phyloP scores from a whole-genome alignment of 1,140 invertebrate genomes.

The Danaus melanippus region DNA sequence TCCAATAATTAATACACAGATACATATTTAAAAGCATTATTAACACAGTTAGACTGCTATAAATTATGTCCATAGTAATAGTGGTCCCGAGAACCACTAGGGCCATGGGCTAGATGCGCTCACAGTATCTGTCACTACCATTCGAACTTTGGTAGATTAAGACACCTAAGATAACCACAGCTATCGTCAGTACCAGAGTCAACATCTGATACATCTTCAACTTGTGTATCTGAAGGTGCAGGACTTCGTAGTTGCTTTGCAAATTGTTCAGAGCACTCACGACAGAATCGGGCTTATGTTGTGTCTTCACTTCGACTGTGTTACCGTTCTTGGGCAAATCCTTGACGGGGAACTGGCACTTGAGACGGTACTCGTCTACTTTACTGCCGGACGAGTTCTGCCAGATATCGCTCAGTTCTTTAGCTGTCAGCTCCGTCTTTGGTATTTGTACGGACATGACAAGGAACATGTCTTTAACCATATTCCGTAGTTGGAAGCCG shows the following conservation, averaged over 20 bases:
- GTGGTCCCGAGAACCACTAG: conserved; percentile 42
- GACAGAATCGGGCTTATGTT: conserved; percentile 41
- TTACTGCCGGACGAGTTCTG: conserved; percentile 54
- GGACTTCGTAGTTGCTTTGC: conserved; percentile 42
- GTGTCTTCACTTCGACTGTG: conserved; percentile 26
- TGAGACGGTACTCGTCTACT: conserved; percentile 62
- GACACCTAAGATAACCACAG: conserved; percentile 40
- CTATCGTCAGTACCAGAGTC: conserved; percentile 36
- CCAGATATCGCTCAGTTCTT: conserved; percentile 60
- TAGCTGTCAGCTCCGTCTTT: conserved; percentile 41
- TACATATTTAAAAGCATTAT: conserved; percentile 30
- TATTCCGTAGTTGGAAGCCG: conserved; percentile 49
- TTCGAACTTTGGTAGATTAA: conserved; percentile 41
- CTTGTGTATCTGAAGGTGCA: conserved; percentile 40
- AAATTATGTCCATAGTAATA: conserved; percentile 19
- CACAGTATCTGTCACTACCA: conserved; percentile 39
- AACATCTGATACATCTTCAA: conserved; percentile 47
- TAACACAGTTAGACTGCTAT: conserved; percentile 24
- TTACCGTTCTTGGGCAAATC: conserved; percentile 46
- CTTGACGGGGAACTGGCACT: conserved; percentile 58
- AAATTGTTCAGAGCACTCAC: conserved; percentile 42
- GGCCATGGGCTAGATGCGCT: conserved; percentile 45
- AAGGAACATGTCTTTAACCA: conserved; percentile 60
- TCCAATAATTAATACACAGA: conserved; percentile 37
- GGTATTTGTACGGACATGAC: conserved; percentile 63